Evolutionary conservation across 2,888 invertebrate species (phyloP).

Genomic region (Drosophila percnosoma): DNA sequence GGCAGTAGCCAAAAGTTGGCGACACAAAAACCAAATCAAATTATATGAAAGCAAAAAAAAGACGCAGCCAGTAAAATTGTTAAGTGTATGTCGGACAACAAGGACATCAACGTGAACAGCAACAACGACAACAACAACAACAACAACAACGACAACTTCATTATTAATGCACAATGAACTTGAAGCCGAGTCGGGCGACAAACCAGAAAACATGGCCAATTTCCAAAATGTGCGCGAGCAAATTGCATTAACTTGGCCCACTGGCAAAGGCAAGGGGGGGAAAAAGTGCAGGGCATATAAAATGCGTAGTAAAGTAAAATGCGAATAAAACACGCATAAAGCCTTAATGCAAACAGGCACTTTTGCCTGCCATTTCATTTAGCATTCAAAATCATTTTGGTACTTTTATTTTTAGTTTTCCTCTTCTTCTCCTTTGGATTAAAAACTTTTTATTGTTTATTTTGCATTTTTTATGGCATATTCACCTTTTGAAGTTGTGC

Average conservation of each 20-base stretch:
- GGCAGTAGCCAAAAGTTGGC: constrained; percentile 25
- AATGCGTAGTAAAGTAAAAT: constrained; percentile 28
- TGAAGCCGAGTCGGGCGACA: constrained; percentile 60
- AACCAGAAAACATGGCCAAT: constrained; percentile 68
- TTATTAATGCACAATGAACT: constrained; percentile 79
- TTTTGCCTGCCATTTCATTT: constrained; percentile 59
- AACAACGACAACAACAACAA: constrained; percentile 7
- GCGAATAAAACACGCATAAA: constrained; percentile 27
- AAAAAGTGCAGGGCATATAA: constrained; percentile 12
- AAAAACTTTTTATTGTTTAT: constrained; percentile 51
- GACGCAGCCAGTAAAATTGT: background rate
- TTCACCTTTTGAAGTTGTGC: constrained; percentile 70
- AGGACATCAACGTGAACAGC: constrained; percentile 9
- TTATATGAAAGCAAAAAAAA: constrained; percentile 30
- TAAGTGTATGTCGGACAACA: constrained; percentile 16
- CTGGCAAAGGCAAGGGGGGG: constrained; percentile 4
- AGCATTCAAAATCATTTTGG: constrained; percentile 61
- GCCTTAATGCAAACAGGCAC: constrained; percentile 41
- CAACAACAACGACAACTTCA: constrained; percentile 65
- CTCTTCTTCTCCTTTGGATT: constrained; percentile 31
- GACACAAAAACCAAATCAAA: constrained; percentile 54
- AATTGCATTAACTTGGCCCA: constrained; percentile 60
- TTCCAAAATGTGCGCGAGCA: constrained; percentile 55
- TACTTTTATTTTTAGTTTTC: constrained; percentile 19
- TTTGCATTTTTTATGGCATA: constrained; percentile 53